phyloP scores from a whole-genome alignment of 2,113 vertebrate species.

The Chrysemys picta region DNA sequence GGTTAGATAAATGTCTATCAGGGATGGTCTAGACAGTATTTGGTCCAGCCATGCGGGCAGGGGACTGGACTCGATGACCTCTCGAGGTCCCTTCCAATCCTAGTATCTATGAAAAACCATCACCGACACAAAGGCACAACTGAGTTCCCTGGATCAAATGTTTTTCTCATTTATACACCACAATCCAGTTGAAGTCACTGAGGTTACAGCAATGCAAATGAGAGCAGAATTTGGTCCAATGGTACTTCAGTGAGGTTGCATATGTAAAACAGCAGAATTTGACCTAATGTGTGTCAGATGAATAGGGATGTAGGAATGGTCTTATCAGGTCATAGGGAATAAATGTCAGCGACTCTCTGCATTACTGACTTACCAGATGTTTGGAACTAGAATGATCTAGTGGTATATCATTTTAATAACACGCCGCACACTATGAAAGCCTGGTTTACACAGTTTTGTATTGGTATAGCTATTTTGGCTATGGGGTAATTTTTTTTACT shows the following conservation, averaged over 20 bases:
- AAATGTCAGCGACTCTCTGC: not conserved
- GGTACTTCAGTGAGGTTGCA: rapidly evolving
- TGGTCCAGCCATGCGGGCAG: too few species aligned
- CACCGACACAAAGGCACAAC: not conserved
- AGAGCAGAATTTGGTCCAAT: not conserved
- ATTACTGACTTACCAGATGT: not conserved
- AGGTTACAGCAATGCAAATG: rapidly evolving
- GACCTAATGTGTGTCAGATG: not conserved
- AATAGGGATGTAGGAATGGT: rapidly evolving
- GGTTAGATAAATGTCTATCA: too few species aligned
- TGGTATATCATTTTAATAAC: not conserved
- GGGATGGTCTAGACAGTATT: too few species aligned
- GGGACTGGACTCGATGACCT: too few species aligned
- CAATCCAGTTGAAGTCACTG: not conserved
- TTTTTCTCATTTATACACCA: not conserved
- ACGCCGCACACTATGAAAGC: not conserved
- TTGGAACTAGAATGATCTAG: not conserved
- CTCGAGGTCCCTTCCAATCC: too few species aligned
- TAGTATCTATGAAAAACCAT: not conserved
- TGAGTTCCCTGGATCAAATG: not conserved
- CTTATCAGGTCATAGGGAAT: not conserved
- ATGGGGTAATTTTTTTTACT: not conserved
- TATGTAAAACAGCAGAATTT: rapidly evolving
- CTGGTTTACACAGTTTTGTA: not conserved
- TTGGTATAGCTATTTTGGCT: not conserved